Base-by-base conservation (phyloP, 2,113 vertebrate species). In the Microtus ochrogaster region DNA sequence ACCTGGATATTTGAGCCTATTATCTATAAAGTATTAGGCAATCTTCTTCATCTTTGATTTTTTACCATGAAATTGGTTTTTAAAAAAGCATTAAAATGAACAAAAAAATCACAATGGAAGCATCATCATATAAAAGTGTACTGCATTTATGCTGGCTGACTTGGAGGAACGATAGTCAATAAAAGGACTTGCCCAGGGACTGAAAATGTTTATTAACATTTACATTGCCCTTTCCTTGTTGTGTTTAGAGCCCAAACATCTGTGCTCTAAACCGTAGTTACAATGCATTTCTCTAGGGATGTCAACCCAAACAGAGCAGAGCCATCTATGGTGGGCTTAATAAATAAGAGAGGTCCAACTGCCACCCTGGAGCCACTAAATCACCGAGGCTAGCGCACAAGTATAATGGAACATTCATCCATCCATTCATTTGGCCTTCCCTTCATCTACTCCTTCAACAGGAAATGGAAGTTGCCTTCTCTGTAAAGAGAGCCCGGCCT, bases 171-270 rank as follows among this genome's bases (percentile, higher is more conserved):
- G 68, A 78, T 4, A 66, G 74, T 52, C 41, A 66, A 68, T 8
- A 78, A 70, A 68, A 68, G n/a, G 28, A n/a, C 41, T n/a, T 65
- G 8, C 28, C 52, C 76, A 91, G 39, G 78, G 84, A 91, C 28
- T 91, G 28, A 92, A 90, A 76, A 47, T 21, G 12, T 82, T 90
- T 82, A 77, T 85, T 86, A 86, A 86, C 36, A 24, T 91, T 94
- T 76, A 89, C 58, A 65, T 55, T 70, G 61, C 61, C 66, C 44
- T 89, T 70, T 58, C 83, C 58, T 86, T 82, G 61, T 81, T 74
- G 58, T 92, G 84, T 94, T 94, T 77, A 44, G 58, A 93, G 79
- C 78, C 74, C 78, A 94, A 91, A 94, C 85, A 90, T 94, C 92
- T 90, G 52, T 94, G 41, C 47, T 52, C 63, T 83, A 47, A 79